These are phyloP conservation scores for Myotis pilosus DNA, from an alignment of 2,797 vertebrate genomes.

Conservation along the genomic window DNA sequence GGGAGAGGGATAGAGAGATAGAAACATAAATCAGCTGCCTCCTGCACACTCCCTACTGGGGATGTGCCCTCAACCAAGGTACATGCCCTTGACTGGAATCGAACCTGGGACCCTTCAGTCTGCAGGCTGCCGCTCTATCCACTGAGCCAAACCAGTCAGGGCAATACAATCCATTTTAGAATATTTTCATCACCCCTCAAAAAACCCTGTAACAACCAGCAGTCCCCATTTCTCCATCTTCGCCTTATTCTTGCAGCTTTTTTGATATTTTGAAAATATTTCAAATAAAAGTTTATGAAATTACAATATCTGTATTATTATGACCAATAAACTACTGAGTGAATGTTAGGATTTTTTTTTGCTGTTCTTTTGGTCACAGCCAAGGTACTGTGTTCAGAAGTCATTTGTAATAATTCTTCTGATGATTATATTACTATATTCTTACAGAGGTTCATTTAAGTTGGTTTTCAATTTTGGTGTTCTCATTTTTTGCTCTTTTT, in stretches of 20 bases:
- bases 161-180: background rate
- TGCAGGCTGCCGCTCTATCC: no score
- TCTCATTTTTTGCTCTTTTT: background rate
- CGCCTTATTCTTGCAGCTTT: background rate
- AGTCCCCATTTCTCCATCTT: background rate
- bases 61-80: no score
- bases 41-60: no score
- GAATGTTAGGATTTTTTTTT: background rate
- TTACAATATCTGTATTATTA: background rate
- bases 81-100: no score
- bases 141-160: no score
- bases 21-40: no score
- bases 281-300: background rate
- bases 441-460: background rate
- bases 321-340: background rate
- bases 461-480: background rate
- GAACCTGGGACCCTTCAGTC: no score
- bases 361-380: background rate
- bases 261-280: background rate
- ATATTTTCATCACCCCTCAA: background rate
- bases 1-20: no score
- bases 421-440: background rate
- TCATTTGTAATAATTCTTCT: background rate
- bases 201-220: background rate
- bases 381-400: background rate